These are phyloP conservation scores for Fragum sueziense DNA, from an alignment of 2,888 invertebrate species.

Conservation along the genomic window DNA sequence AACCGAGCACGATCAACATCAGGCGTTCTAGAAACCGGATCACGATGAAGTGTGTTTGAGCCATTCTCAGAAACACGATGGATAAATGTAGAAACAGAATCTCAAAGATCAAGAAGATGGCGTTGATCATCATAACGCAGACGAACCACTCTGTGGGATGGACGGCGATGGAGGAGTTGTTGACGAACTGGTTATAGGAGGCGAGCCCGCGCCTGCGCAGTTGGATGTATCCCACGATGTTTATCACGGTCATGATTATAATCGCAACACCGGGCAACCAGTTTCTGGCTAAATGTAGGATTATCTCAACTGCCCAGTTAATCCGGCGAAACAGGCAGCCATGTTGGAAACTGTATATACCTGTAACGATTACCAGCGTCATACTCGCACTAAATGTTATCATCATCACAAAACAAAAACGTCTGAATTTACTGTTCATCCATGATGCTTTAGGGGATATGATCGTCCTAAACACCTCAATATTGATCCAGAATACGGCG, in stretches of 20 bases:
- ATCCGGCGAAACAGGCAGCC: background rate
- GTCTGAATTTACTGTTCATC: background rate
- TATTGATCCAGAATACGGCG: background rate
- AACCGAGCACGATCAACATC: background rate
- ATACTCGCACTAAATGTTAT: background rate
- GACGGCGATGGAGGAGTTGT: conserved; percentile 6
- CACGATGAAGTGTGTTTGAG: background rate
- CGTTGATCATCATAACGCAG: conserved; percentile 13
- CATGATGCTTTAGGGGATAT: conserved; percentile 2
- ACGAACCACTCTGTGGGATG: conserved; percentile 17
- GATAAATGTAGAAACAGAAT: conserved; percentile 8
- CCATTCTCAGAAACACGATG: background rate
- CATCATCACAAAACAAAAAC: background rate
- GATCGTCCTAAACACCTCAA: conserved; percentile 1
- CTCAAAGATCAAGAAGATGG: conserved; percentile 12
- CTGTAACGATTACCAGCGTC: background rate
- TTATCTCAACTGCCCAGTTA: background rate
- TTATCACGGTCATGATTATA: background rate
- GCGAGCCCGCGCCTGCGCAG: background rate
- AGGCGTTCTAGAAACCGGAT: background rate
- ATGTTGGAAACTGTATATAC: background rate
- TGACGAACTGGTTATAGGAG: conserved; percentile 13
- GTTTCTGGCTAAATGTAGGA: conserved; percentile 15
- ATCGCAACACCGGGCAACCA: conserved; percentile 7
- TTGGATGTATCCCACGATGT: conserved; percentile 1